A percentile compares a stretch with the other conserved stretches of the same genome.
Conservation (phyloP, 2,797 vertebrate genomes). For the Potorous gilbertii region DNA sequence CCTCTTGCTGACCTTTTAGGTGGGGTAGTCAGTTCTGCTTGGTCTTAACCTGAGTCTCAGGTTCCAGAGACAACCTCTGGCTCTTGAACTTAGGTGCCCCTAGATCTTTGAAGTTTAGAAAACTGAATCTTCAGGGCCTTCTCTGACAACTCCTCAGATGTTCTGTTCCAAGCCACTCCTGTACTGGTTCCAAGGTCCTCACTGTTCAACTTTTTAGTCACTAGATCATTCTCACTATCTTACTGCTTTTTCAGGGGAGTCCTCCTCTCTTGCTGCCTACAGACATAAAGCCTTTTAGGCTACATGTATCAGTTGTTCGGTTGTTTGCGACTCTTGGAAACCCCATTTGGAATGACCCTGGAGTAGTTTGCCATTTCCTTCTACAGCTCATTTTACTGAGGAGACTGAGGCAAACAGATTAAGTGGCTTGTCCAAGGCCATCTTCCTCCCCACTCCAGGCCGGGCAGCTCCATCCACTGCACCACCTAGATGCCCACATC, state of each 20-base stretch:
- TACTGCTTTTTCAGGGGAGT: background rate
- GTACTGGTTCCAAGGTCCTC: background rate
- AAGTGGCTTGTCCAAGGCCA: no score
- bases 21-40: background rate
- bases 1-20: background rate
- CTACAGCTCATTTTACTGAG: no score
- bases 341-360: no score
- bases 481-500: no score
- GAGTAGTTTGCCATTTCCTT: no score
- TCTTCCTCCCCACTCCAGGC: background rate
- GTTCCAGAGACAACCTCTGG: background rate
- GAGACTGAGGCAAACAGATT: no score
- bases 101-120: background rate
- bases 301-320: no score
- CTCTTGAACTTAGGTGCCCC: background rate
- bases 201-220: background rate
- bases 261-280: background rate
- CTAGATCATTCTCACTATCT: no score
- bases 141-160: background rate
- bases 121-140: background rate
- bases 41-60: no score
- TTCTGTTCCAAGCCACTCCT: background rate
- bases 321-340: no score
- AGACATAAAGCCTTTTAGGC: background rate
- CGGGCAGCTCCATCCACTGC: no score